Percentiles rank a stretch among this genome's conserved stretches.
phyloP scores from a whole-genome alignment of 2,888 invertebrate genomes.

The Cantharis rufa region DNA sequence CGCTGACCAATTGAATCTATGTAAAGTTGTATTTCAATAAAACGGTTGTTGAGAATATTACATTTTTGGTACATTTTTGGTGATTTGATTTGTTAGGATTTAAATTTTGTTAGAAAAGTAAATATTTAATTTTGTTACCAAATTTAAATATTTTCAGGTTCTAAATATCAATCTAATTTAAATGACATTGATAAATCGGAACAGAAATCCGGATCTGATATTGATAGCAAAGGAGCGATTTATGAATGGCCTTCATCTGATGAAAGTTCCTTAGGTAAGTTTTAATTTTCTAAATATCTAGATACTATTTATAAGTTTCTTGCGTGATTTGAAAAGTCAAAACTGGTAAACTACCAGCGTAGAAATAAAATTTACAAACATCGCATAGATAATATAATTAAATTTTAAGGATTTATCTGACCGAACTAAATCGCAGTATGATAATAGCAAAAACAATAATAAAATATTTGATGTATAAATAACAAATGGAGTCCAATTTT shows the following conservation, averaged over 20 bases:
- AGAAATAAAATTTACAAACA: neutral
- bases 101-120: conserved; percentile 10
- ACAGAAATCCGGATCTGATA: conserved; percentile 66
- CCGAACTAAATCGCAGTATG: neutral
- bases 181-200: conserved; percentile 82
- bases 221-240: conserved; percentile 58
- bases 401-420: neutral
- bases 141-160: conserved; percentile 59
- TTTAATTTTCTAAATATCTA: neutral
- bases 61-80: neutral
- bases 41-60: neutral
- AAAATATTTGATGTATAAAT: conserved; percentile 40
- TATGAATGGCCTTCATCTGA: conserved; percentile 43
- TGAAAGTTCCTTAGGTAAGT: conserved; percentile 39
- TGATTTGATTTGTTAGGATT: neutral
- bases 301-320: neutral
- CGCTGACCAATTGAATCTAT: neutral
- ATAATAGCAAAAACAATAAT: conserved; percentile 20
- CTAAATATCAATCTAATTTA: conserved; percentile 73
- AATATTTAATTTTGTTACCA: neutral
- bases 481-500: conserved; percentile 36
- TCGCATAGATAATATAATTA: neutral
- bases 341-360: neutral
- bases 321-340: neutral
- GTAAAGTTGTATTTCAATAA: neutral